Conservation (phyloP, 2,888 invertebrate species). For the Synergus umbraculus region DNA sequence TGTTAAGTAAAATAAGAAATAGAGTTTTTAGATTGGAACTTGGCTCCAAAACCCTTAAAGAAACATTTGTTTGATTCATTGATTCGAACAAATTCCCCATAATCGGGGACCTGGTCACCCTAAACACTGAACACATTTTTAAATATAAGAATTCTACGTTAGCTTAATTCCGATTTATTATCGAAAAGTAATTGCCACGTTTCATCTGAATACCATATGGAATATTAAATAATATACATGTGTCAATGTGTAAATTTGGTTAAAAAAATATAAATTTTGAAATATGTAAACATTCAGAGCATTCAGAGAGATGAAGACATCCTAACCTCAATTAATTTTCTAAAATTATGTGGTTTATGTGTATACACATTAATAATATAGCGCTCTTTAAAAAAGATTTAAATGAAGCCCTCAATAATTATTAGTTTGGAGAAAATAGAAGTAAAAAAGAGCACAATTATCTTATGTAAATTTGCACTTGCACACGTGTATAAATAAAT, state of each 20-base stretch:
- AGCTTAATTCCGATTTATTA: neutral
- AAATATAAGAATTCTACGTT: neutral
- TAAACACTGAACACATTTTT: neutral
- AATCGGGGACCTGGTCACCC: too few species aligned
- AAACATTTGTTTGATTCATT: too few species aligned
- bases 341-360: neutral
- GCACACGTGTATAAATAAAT: neutral
- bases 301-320: neutral
- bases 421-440: neutral
- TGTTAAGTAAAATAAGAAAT: too few species aligned
- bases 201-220: neutral
- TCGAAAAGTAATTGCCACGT: neutral
- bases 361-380: neutral
- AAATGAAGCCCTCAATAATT: neutral
- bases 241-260: neutral
- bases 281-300: too few species aligned
- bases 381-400: neutral
- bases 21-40: too few species aligned
- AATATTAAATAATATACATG: neutral
- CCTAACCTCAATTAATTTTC: conserved; percentile 6
- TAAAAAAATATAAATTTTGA: neutral
- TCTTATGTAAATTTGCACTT: neutral
- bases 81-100: too few species aligned
- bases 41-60: too few species aligned
- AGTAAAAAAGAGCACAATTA: neutral